Evolutionary conservation across 2,797 vertebrate species (phyloP).

Genomic region (Phylloscopus collybita): DNA sequence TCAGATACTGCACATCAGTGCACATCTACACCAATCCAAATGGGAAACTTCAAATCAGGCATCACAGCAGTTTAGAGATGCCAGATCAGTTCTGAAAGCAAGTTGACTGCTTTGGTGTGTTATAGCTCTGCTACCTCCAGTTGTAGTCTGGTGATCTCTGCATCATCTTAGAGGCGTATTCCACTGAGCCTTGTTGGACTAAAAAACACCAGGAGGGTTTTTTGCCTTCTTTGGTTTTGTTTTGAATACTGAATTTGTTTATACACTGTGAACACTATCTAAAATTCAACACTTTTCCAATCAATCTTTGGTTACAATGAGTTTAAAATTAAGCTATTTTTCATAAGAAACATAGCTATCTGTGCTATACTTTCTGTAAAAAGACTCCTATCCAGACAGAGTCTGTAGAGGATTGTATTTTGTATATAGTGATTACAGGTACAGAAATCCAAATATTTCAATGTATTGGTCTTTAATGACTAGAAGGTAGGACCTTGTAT

Average conservation of each 20-base stretch:
- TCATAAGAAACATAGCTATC: background rate
- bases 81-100: background rate
- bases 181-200: background rate
- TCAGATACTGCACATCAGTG: background rate
- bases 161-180: background rate
- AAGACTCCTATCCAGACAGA: background rate
- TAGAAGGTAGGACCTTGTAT: background rate
- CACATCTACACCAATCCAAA: background rate
- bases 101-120: background rate
- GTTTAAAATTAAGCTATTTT: background rate
- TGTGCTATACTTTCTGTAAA: background rate
- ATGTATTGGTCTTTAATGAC: background rate
- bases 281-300: background rate
- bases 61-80: background rate
- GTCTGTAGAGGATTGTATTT: background rate
- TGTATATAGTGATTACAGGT: background rate
- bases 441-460: background rate
- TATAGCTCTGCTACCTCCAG: background rate
- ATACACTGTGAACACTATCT: background rate
- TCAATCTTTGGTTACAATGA: background rate
- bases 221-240: background rate
- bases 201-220: background rate
- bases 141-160: background rate
- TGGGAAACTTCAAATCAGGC: background rate
- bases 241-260: background rate